Evolutionary conservation across 1,140 invertebrate species (phyloP), one percentile per base, ranked within the genome.

Genomic region (Drosophila repleta): DNA sequence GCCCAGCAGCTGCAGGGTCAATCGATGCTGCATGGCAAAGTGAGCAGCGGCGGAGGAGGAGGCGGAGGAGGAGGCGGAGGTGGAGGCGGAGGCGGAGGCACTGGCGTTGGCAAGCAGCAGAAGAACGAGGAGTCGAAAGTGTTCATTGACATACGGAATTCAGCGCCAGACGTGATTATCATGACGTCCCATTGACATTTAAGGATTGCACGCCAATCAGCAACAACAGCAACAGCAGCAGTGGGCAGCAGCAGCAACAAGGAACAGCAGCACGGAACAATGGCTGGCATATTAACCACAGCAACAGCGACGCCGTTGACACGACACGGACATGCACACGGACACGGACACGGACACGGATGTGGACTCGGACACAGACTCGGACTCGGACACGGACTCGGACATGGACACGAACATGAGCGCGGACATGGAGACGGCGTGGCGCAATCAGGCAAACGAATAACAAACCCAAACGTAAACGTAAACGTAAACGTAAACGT

Each of bases 141-240:
- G 53, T 91, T 79, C 62, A 92, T 93, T 73, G 93, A 93, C 70
- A 92, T 91, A 75, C 87, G 91, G 26, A 96, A 97, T 88, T 97
- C 96, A 46, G 96, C 96, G 1, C 96, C 96, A 17, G 96, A 97
- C 90, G 96, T 97, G 56, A 96, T 97, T 76, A 95, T 96, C 78
- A 96, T 95, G 92, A 92, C 92, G 74, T 91, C 91, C 15, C 95
- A 96, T 94, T 96, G 95, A 96, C 94, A 93, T 85, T 92, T 91
- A 91, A 88, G 88, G 88, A 91, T 84, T 73, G 84, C 61, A 74
- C 72, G 74, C 77, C 84, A 89, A 85, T 79, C 81, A 85, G 55
- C 73, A 77, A 69, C 43, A 69, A 58, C 70, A 82, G 32, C 61
- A 80, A 29, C 43, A 52, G 39, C 17, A 51, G 29, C 37, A 29